Conservation (phyloP, 2,888 invertebrate genomes). For the Tenthredo distinguenda region DNA sequence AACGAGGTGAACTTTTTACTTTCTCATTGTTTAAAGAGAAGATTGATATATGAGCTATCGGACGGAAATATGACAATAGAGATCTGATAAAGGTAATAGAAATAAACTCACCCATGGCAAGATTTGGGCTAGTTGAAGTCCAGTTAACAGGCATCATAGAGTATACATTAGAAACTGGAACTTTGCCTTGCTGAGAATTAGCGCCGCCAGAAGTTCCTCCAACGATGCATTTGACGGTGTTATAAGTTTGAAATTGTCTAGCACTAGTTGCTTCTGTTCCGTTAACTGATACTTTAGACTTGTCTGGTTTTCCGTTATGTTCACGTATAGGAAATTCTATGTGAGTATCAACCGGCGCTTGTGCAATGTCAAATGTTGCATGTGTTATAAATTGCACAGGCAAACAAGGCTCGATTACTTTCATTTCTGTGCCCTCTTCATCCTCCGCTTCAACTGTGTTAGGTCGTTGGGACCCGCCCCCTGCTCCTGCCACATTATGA, state of each 20-base stretch:
- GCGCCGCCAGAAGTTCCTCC: constrained; percentile 67
- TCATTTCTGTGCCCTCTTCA: constrained; percentile 77
- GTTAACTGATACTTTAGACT: constrained; percentile 71
- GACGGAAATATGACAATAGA: neutral
- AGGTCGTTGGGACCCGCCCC: constrained; percentile 68
- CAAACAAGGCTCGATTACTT: constrained; percentile 74
- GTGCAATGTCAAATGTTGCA: constrained; percentile 72
- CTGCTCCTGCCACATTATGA: constrained; percentile 69
- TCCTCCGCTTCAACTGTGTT: constrained; percentile 71
- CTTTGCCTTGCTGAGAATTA: constrained; percentile 68
- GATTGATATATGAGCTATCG: neutral
- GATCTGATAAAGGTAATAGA: neutral
- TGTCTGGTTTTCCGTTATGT: constrained; percentile 70
- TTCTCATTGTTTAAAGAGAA: neutral
- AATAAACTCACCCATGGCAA: constrained; percentile 71
- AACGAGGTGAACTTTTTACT: neutral
- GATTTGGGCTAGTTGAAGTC: constrained; percentile 71
- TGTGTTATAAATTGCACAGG: constrained; percentile 72
- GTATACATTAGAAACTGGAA: constrained; percentile 68
- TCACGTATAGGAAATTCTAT: constrained; percentile 74
- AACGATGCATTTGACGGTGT: constrained; percentile 73
- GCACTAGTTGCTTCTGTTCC: constrained; percentile 64
- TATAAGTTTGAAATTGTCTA: constrained; percentile 71
- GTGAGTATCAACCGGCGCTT: constrained; percentile 73
- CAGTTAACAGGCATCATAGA: constrained; percentile 72